Evolutionary conservation across 2,113 vertebrate genomes (phyloP).

Genomic region (Anser cygnoides): DNA sequence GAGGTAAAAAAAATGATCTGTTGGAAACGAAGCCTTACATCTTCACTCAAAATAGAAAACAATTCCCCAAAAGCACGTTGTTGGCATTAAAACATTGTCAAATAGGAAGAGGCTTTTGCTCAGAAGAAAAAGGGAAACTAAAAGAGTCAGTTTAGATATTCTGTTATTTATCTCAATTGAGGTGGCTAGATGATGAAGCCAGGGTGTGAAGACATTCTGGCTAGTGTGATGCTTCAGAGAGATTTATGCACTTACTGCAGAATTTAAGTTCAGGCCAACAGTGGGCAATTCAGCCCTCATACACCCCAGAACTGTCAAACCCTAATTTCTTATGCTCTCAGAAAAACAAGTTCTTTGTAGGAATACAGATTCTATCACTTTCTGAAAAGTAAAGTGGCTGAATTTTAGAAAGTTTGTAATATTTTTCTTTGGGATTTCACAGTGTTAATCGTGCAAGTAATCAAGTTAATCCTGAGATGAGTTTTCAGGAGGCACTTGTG

Average conservation of each 20-base stretch:
- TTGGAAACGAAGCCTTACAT: slow-evolving; percentile 30
- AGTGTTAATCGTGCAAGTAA: neutral
- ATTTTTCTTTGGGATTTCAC: neutral
- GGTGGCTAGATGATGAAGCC: rapidly evolving
- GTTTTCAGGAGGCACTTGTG: neutral
- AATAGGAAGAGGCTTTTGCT: neutral
- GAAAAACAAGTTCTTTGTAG: neutral
- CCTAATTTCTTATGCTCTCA: neutral
- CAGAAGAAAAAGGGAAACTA: neutral
- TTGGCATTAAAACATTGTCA: neutral
- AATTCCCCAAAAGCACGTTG: neutral
- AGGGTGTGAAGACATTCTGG: neutral
- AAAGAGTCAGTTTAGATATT: neutral
- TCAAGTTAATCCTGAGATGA: neutral
- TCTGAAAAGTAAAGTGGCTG: neutral
- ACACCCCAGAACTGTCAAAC: neutral
- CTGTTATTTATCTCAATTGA: neutral
- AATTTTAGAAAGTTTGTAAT: neutral
- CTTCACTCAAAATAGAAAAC: slow-evolving; percentile 10
- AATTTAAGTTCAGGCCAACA: neutral
- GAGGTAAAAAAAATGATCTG: neutral
- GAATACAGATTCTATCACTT: neutral
- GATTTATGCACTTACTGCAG: neutral
- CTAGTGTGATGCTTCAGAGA: neutral
- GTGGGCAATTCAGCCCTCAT: neutral